Base-by-base conservation (phyloP, 2,113 vertebrate species). In the Probosciger aterrimus region DNA sequence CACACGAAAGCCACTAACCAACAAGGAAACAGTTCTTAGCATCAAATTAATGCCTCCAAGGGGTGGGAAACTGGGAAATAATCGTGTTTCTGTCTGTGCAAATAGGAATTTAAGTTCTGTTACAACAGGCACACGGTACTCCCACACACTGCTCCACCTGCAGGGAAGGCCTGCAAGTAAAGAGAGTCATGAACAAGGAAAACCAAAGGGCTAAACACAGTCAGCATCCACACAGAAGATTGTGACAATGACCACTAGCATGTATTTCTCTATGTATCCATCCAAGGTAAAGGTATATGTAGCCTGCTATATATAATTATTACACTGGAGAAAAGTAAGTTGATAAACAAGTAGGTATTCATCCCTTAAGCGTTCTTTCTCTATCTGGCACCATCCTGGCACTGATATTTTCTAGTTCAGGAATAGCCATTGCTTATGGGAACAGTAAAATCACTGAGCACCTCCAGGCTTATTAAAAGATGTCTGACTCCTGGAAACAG, bases 381-480 rank as follows among this genome's bases (percentile, higher is more conserved):
- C 80, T 77, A 33, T 9, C 71, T 64, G 86, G 93, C 89, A 13
- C 15, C 46, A 25, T 13, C 71, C 64, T 24, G 9, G 46, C 13
- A 52, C 86, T 63, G 73, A 27, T 39, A 52, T 84, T 59, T 44
- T 23, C 57, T 3, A 71, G 77, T 27, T 82, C 47, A 2, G 16
- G 73, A 43, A 23, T 1, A 49, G 74, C 63, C 68, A 17, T 50
- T 57, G 16, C 67, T 37, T 59, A 27, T 14, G 82, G 77, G 82
- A 83, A 85, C 67, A 37, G 47, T 33, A 49, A 86, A 92, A 96
- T 43, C 44, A 4, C 46, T 37, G 63, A 90, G 86, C 62, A 88
- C 65, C 67, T 43, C 41, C 47, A 65, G 65, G 25, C 35, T 78
- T 93, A 87, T 68, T 88, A 80, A 84, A 92, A 91, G 85, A 85